These are phyloP conservation scores for Chloroceryle inda DNA, from an alignment of 2,797 vertebrate genomes.

Conservation along the genomic window DNA sequence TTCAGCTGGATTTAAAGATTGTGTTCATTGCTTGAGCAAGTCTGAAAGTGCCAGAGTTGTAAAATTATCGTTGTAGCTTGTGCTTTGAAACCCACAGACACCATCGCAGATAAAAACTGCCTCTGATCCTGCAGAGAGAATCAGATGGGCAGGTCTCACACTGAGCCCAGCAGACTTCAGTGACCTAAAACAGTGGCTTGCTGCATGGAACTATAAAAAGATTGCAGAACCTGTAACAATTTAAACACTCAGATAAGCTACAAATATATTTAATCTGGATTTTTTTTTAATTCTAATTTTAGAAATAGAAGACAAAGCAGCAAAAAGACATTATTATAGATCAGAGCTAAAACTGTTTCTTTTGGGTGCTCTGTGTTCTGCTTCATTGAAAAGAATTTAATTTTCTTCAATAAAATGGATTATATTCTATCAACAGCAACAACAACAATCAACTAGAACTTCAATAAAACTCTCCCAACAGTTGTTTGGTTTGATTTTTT, in stretches of 20 bases:
- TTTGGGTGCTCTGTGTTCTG: background rate
- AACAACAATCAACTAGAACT: background rate
- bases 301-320: background rate
- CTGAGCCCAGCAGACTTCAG: conserved; percentile 9
- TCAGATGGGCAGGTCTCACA: conserved; percentile 14
- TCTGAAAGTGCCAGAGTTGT: conserved; percentile 55
- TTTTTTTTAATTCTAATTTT: background rate
- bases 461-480: background rate
- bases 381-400: background rate
- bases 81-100: background rate
- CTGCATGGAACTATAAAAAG: background rate
- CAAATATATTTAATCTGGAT: background rate
- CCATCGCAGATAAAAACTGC: background rate
- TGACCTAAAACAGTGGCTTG: background rate
- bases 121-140: background rate
- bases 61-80: background rate
- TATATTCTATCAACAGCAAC: background rate
- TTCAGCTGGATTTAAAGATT: conserved; percentile 72
- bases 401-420: background rate
- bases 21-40: conserved; percentile 74
- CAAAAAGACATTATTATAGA: background rate
- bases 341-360: background rate
- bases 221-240: background rate
- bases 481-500: background rate
- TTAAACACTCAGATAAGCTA: background rate